These are phyloP conservation scores for Charaxes varanes DNA, from an alignment of 1,140 invertebrate genomes.

Conservation along the genomic window DNA sequence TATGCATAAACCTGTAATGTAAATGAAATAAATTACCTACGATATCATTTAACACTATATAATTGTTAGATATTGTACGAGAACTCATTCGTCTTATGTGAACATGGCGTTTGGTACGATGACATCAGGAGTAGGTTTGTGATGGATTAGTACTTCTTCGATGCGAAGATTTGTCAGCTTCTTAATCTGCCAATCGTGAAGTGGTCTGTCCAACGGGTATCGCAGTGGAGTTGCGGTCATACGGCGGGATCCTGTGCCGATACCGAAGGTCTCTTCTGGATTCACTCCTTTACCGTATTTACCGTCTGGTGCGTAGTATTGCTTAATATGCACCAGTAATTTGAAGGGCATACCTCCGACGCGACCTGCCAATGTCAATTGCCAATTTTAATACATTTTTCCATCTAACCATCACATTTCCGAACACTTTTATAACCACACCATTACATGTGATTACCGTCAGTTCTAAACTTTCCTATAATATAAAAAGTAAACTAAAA, in stretches of 20 bases:
- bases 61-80: no score
- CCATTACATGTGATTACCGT: no score
- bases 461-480: no score
- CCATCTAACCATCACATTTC: no score
- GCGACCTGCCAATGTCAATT: slow-evolving; percentile 38
- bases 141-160: slow-evolving; percentile 78
- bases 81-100: neutral
- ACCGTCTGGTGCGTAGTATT: slow-evolving; percentile 43
- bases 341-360: slow-evolving; percentile 77
- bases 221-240: slow-evolving; percentile 71
- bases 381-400: neutral
- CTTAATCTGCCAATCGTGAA: slow-evolving; percentile 73
- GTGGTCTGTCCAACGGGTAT: slow-evolving; percentile 79
- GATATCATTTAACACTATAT: no score
- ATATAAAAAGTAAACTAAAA: no score
- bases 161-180: slow-evolving; percentile 75
- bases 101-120: slow-evolving; percentile 6
- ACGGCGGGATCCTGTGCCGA: slow-evolving; percentile 54
- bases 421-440: no score
- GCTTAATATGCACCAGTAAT: slow-evolving; percentile 78
- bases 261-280: slow-evolving; percentile 33
- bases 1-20: no score
- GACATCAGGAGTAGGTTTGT: slow-evolving; percentile 72
- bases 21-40: no score
- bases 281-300: slow-evolving; percentile 29